phyloP scores from a whole-genome alignment of 2,113 vertebrate genomes.

The Crotalus viridis region DNA sequence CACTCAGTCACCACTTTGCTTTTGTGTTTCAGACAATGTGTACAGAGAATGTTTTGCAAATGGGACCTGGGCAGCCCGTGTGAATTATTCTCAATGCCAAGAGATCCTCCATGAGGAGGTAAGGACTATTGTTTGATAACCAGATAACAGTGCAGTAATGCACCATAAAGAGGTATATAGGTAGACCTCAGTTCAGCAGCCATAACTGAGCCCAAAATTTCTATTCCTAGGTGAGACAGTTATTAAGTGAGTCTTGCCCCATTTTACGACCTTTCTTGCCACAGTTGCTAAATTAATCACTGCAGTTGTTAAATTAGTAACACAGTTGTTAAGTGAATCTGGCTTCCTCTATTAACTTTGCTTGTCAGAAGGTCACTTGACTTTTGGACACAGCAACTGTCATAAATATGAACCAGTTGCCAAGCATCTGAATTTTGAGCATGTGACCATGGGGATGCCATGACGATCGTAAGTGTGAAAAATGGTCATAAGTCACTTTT shows the following conservation, averaged over 20 bases:
- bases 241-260: not conserved
- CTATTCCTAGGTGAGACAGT: not conserved
- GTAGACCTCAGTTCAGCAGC: not conserved
- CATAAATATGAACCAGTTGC: not conserved
- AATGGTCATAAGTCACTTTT: not conserved
- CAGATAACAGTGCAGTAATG: not conserved
- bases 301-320: not conserved
- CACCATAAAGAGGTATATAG: not conserved
- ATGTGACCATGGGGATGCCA: not conserved
- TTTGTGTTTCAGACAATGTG: conserved; percentile 77
- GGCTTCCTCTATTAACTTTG: not conserved
- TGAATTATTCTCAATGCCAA: conserved; percentile 87
- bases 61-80: conserved; percentile 82
- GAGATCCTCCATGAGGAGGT: conserved; percentile 87
- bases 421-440: not conserved
- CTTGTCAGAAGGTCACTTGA: not conserved
- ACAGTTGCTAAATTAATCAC: not conserved
- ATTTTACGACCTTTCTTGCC: not conserved
- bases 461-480: not conserved
- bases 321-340: not conserved
- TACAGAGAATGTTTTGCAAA: conserved; percentile 84
- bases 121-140: not conserved
- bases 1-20: not conserved
- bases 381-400: not conserved
- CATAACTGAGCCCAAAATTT: not conserved